phyloP scores from a whole-genome alignment of 2,888 invertebrate genomes.

The Polydrusus pterygomalis region DNA sequence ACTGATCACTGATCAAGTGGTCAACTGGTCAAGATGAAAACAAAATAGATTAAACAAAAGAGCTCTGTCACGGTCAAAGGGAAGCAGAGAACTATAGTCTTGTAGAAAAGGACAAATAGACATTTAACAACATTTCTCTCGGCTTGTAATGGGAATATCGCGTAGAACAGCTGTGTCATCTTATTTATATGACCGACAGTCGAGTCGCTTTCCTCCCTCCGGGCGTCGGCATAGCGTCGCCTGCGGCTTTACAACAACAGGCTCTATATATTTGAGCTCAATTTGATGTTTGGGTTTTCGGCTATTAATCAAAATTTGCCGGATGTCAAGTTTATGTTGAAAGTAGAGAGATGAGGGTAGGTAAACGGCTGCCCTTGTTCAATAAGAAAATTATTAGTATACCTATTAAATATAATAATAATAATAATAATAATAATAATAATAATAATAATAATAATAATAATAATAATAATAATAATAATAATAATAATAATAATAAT shows the following conservation, averaged over 20 bases:
- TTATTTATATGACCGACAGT: conserved; percentile 62
- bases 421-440: too few species aligned
- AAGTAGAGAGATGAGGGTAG: background rate
- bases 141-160: conserved; percentile 34
- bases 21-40: background rate
- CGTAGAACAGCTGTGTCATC: conserved; percentile 60
- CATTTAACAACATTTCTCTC: conserved; percentile 30
- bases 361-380: too few species aligned
- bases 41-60: conserved; percentile 6
- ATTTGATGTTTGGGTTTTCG: conserved; percentile 25
- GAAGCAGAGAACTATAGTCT: conserved; percentile 15
- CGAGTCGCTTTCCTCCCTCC: conserved; percentile 29
- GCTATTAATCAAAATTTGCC: conserved; percentile 25
- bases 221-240: conserved; percentile 53
- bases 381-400: too few species aligned
- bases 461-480: too few species aligned
- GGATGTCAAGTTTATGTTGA: conserved; percentile 6
- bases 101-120: conserved; percentile 11
- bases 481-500: too few species aligned
- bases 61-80: conserved; percentile 15
- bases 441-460: too few species aligned
- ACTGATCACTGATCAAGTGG: too few species aligned
- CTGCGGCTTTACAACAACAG: conserved; percentile 35
- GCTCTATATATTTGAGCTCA: conserved; percentile 24
- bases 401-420: too few species aligned